Base-by-base conservation (phyloP, 53 echinoderm and acorn worm species). In the Astropecten irregularis region DNA sequence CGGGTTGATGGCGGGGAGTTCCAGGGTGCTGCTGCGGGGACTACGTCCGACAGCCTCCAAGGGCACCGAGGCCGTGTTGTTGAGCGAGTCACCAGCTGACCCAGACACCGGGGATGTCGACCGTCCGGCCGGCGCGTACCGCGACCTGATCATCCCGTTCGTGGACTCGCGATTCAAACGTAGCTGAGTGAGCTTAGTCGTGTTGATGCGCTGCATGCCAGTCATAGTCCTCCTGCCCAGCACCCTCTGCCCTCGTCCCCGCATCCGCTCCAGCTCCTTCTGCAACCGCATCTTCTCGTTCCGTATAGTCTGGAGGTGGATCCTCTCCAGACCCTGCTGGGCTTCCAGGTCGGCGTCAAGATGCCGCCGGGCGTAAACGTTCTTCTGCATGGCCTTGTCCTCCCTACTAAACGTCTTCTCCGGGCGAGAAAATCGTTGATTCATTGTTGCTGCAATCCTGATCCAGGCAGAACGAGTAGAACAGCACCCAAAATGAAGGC, bases 241-340 rank as follows among this genome's bases (percentile, higher is more conserved):
- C 50, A 90, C 63, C 40, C 82, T 82, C 38, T 94, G 91, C 31
- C 95, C 93, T 44, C 91, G 88, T 1, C 60, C 77, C 25, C 93
- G 81, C 40, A 96, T 90, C 23, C 83, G 66, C 16, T 93, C 89
- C 29, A 96, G 68, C 64, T 96, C 96, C 46, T 89, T 81, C 68
- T 96, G 93, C 58, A 96, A 49, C 66, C 82, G 57, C 55, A 93
- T 84, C 84, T 93, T 93, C 76, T 96, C 96, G 46, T 86, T 90
- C 3, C 93, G 89, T 52, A 96, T 93, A 5, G 96, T 93, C 72
- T 85, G 85, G 18, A 96, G 62, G 40, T 96, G 96, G 68, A 93
- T 89, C 23, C 87, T 81, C 40, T 96, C 93, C 70, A 96, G 72
- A 10, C 91, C 91, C n/a, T 88, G 77, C 35, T 93, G 88, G 1